Base-by-base conservation (phyloP, 2,888 invertebrate species). In the Chaitophorus viminalis region DNA sequence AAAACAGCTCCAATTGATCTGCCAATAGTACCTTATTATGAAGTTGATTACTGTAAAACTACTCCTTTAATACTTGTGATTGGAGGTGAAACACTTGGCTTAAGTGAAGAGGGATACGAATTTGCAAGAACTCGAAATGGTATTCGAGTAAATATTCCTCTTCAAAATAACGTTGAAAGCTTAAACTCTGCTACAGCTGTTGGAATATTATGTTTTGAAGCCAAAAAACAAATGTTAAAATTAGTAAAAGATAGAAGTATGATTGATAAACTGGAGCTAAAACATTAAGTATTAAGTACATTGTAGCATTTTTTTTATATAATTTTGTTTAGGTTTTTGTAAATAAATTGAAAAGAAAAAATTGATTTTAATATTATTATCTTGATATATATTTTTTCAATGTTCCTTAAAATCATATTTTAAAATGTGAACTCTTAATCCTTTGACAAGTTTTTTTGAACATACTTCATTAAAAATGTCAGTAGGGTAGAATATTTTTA, bases 11-110 rank as follows among this genome's bases (percentile, higher is more conserved):
- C 74, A 88, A 90, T 90, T 68, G 90, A 90, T 76, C 91, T 95
- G 88, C 94, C 94, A 39, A 91, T 94, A 60, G 89, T 94, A 77
- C 94, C 95, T 60, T 96, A 96, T 91, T 94, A 94, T 90, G 91
- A 93, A 82, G 91, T 94, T 1, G 92, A 94, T 90, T 95, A 93
- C 91, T 91, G 92, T 3, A 90, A 91, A 46, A 91, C 92, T 79
- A 91, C 92, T 46, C 93, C 94, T 89, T 93, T 94, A 52, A 93
- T 95, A 54, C 91, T 98, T 8, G 93, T 98, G 65, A 93, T 98
- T 90, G 97, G 98, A 25, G 98, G 98, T 17, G 98, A 98, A 92
- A 97, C 97, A 14, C 94, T 95, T 91, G 97, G 98, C 0, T 92
- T 98, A n/a, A 96, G 96, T 92, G 91, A 93, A 33, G 93, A 95